These are phyloP conservation scores for Drosophila gaucha DNA, from an alignment of 2,888 invertebrate species.

Conservation along the genomic window DNA sequence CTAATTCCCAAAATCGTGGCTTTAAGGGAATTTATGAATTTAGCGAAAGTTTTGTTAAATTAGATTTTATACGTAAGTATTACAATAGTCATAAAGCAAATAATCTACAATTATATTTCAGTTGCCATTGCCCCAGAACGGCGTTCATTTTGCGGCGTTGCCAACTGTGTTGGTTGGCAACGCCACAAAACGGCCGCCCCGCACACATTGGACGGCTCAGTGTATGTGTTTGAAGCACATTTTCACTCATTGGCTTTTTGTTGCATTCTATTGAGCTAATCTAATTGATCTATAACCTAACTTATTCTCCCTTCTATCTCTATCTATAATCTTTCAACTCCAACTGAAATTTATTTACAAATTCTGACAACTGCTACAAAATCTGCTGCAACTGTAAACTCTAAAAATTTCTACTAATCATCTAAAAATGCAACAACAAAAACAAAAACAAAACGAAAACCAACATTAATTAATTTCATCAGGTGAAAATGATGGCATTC, in stretches of 20 bases:
- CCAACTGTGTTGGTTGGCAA: background rate
- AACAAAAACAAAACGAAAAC: slow-evolving; percentile 32
- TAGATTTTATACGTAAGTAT: slow-evolving; percentile 90
- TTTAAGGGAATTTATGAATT: slow-evolving; percentile 99
- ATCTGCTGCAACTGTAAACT: slow-evolving; percentile 35
- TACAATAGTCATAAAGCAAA: slow-evolving; percentile 1
- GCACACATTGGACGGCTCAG: slow-evolving; percentile 66
- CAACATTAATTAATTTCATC: slow-evolving; percentile 38
- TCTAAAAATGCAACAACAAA: slow-evolving; percentile 63
- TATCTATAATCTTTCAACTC: slow-evolving; percentile 1
- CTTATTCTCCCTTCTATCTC: slow-evolving; percentile 12
- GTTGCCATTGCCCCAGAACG: slow-evolving; percentile 5
- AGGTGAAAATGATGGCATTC: slow-evolving; percentile 96
- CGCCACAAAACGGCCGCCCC: slow-evolving; percentile 38
- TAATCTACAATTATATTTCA: slow-evolving; percentile 48
- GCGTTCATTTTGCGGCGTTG: slow-evolving; percentile 40
- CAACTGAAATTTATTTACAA: slow-evolving; percentile 19
- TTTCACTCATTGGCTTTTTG: slow-evolving; percentile 52
- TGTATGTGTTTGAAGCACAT: slow-evolving; percentile 74
- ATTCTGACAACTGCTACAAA: slow-evolving; percentile 11
- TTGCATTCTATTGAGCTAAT: slow-evolving; percentile 48
- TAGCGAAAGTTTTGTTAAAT: slow-evolving; percentile 98
- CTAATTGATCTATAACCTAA: slow-evolving; percentile 15
- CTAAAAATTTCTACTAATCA: slow-evolving; percentile 35
- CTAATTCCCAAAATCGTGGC: slow-evolving; percentile 98